A percentile compares a stretch with the other conserved stretches of the same genome.
Evolutionary conservation across 2,888 invertebrate species (phyloP).

Genomic region (Hartigia nigra): DNA sequence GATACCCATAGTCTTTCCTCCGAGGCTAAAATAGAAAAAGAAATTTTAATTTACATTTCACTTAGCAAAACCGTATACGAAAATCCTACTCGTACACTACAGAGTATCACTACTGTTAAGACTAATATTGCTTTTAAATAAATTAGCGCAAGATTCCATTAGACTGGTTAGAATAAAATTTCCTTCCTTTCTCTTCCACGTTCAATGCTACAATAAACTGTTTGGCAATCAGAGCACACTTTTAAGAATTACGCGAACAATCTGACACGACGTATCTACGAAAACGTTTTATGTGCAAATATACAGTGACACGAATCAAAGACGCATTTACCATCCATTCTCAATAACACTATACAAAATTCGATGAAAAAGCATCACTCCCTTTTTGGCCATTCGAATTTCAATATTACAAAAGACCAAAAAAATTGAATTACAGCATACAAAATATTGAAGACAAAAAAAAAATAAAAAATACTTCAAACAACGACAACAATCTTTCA

Average conservation of each 20-base stretch:
- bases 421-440: background rate
- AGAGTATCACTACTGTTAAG: background rate
- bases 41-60: slow-evolving; percentile 15
- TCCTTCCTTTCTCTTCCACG: background rate
- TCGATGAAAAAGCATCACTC: too few species aligned
- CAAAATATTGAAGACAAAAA: too few species aligned
- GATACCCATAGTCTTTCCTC: slow-evolving; percentile 37
- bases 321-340: background rate
- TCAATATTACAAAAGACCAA: background rate
- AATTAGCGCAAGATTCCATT: background rate
- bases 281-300: background rate
- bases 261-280: background rate
- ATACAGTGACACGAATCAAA: background rate
- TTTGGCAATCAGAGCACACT: background rate
- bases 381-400: too few species aligned
- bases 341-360: too few species aligned
- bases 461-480: background rate
- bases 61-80: background rate
- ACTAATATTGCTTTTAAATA: background rate
- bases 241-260: background rate
- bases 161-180: background rate
- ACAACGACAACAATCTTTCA: background rate
- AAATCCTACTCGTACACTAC: background rate
- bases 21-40: slow-evolving; percentile 44
- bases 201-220: background rate